Conservation (phyloP, 53 echinoderm and acorn worm species). For the Holothuria leucospilota region DNA sequence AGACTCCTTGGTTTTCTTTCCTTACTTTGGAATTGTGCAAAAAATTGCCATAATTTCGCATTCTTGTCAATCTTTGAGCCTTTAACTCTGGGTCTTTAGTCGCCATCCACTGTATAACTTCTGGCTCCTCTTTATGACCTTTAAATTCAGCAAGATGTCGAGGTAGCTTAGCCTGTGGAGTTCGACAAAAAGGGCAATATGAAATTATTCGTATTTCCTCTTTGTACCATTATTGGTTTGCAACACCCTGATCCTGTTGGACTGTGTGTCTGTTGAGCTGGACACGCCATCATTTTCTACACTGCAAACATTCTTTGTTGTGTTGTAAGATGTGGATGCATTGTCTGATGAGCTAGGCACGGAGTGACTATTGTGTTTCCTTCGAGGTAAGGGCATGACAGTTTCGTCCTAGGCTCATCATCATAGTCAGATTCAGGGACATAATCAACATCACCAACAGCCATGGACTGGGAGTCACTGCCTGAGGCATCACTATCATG, state of each 20-base stretch:
- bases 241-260: constrained; percentile 52
- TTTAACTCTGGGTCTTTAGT: constrained; percentile 63
- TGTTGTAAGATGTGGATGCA: neutral
- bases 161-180: constrained; percentile 57
- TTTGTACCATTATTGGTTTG: constrained; percentile 69
- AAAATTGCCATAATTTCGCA: constrained; percentile 74
- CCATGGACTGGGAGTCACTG: too few relatives aligned
- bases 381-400: constrained; percentile 28
- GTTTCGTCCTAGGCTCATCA: neutral
- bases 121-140: constrained; percentile 59
- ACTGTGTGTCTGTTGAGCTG: neutral
- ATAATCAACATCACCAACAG: neutral
- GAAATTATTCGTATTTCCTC: constrained; percentile 67
- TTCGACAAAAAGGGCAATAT: constrained; percentile 68
- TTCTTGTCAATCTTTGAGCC: constrained; percentile 66
- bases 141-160: constrained; percentile 61
- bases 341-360: too few relatives aligned
- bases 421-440: constrained; percentile 12
- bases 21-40: constrained; percentile 70
- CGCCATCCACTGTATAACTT: constrained; percentile 63
- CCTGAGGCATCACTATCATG: too few relatives aligned
- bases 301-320: neutral
- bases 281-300: neutral
- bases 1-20: constrained; percentile 54
- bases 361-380: neutral